Percentiles rank a stretch among this genome's conserved stretches.
Evolutionary conservation across 2,113 vertebrate genomes (phyloP).

Genomic region (Malaclemys terrapin): DNA sequence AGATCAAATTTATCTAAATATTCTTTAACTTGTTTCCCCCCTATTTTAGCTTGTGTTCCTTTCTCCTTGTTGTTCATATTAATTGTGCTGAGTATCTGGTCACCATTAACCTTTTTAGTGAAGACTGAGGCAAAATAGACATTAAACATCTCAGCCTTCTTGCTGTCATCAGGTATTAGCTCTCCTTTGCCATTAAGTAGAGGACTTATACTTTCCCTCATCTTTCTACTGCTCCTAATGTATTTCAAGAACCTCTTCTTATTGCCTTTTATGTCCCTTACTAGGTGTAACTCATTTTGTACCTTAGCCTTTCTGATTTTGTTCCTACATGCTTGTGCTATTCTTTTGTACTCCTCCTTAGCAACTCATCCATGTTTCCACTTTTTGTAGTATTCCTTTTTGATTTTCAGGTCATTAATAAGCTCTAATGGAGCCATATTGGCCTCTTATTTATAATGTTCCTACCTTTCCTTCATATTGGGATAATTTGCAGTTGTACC

Average conservation of each 20-base stretch:
- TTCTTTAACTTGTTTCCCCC: background rate
- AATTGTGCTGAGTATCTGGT: background rate
- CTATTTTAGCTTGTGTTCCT: background rate
- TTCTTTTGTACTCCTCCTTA: too few species aligned
- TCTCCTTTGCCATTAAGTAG: background rate
- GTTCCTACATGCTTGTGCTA: background rate
- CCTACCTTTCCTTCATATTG: too few species aligned
- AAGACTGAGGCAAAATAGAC: background rate
- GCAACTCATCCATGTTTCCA: background rate
- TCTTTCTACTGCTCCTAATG: background rate
- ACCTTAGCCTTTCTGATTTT: background rate
- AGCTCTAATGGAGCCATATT: background rate
- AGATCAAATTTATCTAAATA: background rate
- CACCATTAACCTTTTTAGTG: background rate
- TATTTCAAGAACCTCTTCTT: background rate
- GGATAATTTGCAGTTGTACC: too few species aligned
- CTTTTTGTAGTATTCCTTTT: background rate
- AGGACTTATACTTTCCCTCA: background rate
- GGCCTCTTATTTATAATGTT: too few species aligned
- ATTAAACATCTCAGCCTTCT: background rate
- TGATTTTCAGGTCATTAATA: background rate
- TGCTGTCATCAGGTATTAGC: background rate
- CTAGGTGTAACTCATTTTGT: background rate
- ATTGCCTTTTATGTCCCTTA: background rate
- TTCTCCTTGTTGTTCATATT: background rate